Conservation (phyloP, 2,113 vertebrate species). For the Garra rufa region DNA sequence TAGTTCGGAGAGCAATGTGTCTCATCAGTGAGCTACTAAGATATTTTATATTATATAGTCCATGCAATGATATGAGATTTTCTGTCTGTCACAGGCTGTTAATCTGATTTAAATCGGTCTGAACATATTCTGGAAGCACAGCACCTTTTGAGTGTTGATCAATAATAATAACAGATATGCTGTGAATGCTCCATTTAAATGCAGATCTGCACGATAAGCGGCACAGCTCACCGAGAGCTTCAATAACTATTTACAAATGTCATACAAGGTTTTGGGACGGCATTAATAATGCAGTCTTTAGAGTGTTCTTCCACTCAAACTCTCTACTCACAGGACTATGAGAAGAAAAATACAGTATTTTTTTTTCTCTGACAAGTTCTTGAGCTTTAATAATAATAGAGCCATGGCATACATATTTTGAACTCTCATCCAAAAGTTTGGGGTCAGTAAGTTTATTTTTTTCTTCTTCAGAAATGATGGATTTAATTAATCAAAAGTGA, state of each 20-base stretch:
- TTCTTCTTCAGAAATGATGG: too few relatives aligned
- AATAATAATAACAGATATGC: not conserved
- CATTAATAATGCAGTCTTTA: slow-evolving; percentile 2
- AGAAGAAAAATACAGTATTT: not conserved
- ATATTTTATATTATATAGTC: slow-evolving; percentile 31
- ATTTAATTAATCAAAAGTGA: too few relatives aligned
- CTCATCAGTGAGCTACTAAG: not conserved
- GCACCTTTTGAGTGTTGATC: slow-evolving; percentile 31
- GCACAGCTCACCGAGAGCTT: slow-evolving; percentile 29
- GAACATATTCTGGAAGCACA: not conserved
- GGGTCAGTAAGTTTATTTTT: too few relatives aligned
- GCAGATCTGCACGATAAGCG: slow-evolving; percentile 43
- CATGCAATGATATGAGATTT: not conserved
- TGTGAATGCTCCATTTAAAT: not conserved
- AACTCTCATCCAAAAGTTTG: not conserved
- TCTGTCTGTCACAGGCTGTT: slow-evolving; percentile 33
- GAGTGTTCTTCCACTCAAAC: not conserved
- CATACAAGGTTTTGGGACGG: slow-evolving; percentile 6
- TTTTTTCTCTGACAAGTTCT: not conserved
- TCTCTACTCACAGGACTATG: too few relatives aligned
- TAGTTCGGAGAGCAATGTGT: slow-evolving; percentile 23
- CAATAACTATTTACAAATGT: slow-evolving; percentile 42
- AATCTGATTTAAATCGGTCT: slow-evolving; percentile 28
- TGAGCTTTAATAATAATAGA: not conserved
- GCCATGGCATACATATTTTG: not conserved